A percentile compares a stretch with the other conserved stretches of the same genome.
phyloP scores from a whole-genome alignment of 2,888 invertebrate genomes.

The Drosophila nr. fundita region DNA sequence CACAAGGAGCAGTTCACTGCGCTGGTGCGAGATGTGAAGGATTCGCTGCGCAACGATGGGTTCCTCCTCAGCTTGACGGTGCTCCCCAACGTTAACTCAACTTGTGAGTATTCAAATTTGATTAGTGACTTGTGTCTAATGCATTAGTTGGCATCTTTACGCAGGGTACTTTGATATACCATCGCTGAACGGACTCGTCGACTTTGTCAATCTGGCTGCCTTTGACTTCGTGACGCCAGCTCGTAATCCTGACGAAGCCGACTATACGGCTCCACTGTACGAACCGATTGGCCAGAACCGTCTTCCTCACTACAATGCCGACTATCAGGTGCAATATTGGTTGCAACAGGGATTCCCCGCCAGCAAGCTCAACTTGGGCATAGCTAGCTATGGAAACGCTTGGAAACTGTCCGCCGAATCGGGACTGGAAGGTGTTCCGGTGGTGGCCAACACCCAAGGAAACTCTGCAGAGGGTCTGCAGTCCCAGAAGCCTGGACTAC shows the following conservation, averaged over 20 bases:
- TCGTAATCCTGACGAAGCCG: conserved; percentile 91
- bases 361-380: conserved; percentile 89
- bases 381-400: conserved; percentile 90
- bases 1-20: conserved; percentile 93
- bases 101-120: conserved; percentile 86
- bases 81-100: conserved; percentile 92
- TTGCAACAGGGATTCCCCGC: conserved; percentile 86
- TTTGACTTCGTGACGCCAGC: conserved; percentile 92
- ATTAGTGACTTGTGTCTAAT: neutral
- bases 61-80: conserved; percentile 89
- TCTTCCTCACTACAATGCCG: conserved; percentile 88
- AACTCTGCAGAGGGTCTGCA: conserved; percentile 90
- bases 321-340: conserved; percentile 89
- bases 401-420: conserved; percentile 92
- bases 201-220: conserved; percentile 91
- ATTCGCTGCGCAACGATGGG: conserved; percentile 88
- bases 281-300: conserved; percentile 88
- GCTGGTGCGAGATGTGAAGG: conserved; percentile 90
- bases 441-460: conserved; percentile 88
- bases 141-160: neutral
- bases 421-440: conserved; percentile 91
- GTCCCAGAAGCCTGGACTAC: conserved; percentile 89
- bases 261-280: conserved; percentile 90
- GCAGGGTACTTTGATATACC: conserved; percentile 92
- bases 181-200: conserved; percentile 89